Evolutionary conservation across 2,888 invertebrate genomes (phyloP).

Genomic region (Protophormia terraenovae): DNA sequence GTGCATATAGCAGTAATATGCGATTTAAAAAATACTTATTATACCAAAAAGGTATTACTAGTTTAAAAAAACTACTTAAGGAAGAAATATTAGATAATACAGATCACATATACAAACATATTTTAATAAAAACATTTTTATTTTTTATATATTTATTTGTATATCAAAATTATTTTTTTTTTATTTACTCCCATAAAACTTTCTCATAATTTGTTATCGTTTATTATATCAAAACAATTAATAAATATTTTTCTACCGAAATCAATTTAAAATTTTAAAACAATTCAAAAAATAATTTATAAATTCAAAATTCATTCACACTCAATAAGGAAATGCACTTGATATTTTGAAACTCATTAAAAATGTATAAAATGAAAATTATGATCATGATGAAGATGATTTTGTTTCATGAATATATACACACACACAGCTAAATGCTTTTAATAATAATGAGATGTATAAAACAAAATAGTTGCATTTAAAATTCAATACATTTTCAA

Average conservation of each 20-base stretch:
- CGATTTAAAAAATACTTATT: no score
- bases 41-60: no score
- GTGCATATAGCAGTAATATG: background rate
- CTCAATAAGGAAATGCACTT: conserved; percentile 60
- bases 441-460: conserved; percentile 15
- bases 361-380: conserved; percentile 41
- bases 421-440: conserved; percentile 5
- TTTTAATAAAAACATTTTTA: no score
- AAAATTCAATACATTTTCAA: conserved; percentile 29
- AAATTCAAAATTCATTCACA: conserved; percentile 43
- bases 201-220: background rate
- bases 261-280: conserved; percentile 17
- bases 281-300: background rate
- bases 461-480: conserved; percentile 32
- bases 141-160: no score
- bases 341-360: conserved; percentile 43
- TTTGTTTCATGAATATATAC: background rate
- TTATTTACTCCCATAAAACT: background rate
- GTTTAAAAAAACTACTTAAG: no score
- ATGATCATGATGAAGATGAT: conserved; percentile 14
- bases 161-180: no score
- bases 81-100: no score
- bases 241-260: background rate
- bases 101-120: no score
- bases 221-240: background rate